Base-by-base conservation (phyloP, 2,888 invertebrate species). In the Anoncus sp. region DNA sequence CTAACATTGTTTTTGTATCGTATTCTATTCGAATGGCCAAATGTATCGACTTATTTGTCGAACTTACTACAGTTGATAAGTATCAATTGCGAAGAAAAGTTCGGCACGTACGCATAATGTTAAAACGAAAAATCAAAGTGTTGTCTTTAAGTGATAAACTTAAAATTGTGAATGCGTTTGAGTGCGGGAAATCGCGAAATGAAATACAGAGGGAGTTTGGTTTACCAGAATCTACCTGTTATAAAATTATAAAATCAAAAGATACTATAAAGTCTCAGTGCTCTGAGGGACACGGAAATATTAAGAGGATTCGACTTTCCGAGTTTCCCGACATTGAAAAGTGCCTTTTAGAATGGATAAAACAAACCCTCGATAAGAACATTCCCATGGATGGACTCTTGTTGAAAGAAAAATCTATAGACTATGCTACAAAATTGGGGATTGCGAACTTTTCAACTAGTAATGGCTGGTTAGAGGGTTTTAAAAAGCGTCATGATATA, bases 391-490 rank as follows among this genome's bases (percentile, higher is more conserved):
- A 77, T 70, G 73, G 55, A 69, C 77, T 69, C 4, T 47, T 77
- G 57, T 77, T 79, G 35, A 67, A 73, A 73, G 49, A 55, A 77
- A 77, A 79, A 60, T 73, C 72, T 59, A 59, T 38, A 59, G 53
- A 53, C n/a, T 40, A 38, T 18, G 57, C 40, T 59, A 40, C 40
- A 18, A 77, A 69, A 74, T 47, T 74, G 38, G 60, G 75, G 71
- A 70, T 71, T 7, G 24, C 75, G 55, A 75, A 67, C 18, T 81
- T 80, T 77, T 75, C 47, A 66, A 75, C 71, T 67, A 75, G 74
- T 67, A 81, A 81, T 57, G 69, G 72, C 62, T 79, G 78, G 71
- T 67, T 71, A 49, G 73, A 79, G 53, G 74, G 62, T 74, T 80
- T 72, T 72, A 72, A 80, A 66, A 80, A 79, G 47, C 77, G 53